Evolutionary conservation across 2,113 vertebrate species (phyloP).

Genomic region (Gallinago media): DNA sequence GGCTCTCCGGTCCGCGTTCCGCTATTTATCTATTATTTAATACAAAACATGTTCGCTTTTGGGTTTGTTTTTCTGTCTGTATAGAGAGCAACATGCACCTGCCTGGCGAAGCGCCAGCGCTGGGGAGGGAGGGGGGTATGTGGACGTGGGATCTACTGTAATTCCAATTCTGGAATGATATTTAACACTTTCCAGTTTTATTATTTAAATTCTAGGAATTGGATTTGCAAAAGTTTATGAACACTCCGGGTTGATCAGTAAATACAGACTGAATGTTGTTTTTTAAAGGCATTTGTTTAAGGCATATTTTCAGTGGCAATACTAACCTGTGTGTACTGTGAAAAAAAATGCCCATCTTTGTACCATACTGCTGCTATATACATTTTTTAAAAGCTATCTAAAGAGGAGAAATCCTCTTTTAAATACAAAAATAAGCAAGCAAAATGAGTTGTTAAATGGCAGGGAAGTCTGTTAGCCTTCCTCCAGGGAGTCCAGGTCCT

Average conservation of each 20-base stretch:
- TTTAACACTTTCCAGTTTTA: constrained; percentile 16
- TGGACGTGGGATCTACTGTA: constrained; percentile 44
- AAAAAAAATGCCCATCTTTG: not conserved
- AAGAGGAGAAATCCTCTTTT: not conserved
- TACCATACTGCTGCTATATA: constrained; percentile 54
- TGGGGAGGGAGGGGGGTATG: not conserved
- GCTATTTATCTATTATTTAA: constrained; percentile 79
- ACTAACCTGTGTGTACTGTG: constrained; percentile 56
- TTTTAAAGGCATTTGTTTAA: constrained; percentile 23
- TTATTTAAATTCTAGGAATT: constrained; percentile 24
- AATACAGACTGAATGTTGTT: not conserved
- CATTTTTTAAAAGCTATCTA: constrained; percentile 42
- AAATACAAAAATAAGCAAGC: not conserved
- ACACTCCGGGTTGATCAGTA: not conserved
- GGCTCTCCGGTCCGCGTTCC: constrained; percentile 34
- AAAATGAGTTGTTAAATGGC: constrained; percentile 15
- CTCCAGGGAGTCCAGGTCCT: constrained; percentile 20
- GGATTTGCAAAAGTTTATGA: not conserved
- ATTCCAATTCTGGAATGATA: constrained; percentile 49
- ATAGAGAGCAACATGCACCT: constrained; percentile 47
- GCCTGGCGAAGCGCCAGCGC: not conserved
- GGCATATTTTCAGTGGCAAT: constrained; percentile 55
- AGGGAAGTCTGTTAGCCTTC: not conserved
- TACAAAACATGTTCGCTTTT: constrained; percentile 23
- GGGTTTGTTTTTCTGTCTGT: not conserved